phyloP scores from a whole-genome alignment of 1,140 invertebrate species.

The Drosophila insularis region DNA sequence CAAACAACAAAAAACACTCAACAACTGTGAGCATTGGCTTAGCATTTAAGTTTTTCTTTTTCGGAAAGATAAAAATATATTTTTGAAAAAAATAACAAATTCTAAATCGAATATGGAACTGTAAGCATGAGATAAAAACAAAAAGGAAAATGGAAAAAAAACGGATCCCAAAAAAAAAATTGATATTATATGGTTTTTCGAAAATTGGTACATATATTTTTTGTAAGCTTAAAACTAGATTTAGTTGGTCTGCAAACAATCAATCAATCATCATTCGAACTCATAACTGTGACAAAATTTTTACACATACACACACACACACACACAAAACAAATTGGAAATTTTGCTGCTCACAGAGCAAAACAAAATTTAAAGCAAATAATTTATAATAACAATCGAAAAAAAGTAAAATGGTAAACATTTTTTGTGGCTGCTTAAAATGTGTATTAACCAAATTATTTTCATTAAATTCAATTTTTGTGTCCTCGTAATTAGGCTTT shows the following conservation, averaged over 20 bases:
- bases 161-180: neutral
- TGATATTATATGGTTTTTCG: neutral
- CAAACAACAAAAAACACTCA: constrained; percentile 33
- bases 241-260: constrained; percentile 64
- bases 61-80: constrained; percentile 50
- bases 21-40: constrained; percentile 77
- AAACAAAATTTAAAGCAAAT: constrained; percentile 31
- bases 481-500: constrained; percentile 10
- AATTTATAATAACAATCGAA: constrained; percentile 22
- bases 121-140: constrained; percentile 71
- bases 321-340: constrained; percentile 24
- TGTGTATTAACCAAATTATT: constrained; percentile 48
- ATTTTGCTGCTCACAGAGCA: constrained; percentile 54
- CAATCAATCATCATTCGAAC: constrained; percentile 63
- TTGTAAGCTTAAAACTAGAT: constrained; percentile 64
- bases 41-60: constrained; percentile 58
- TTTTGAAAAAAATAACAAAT: constrained; percentile 35
- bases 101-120: constrained; percentile 59
- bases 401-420: constrained; percentile 10
- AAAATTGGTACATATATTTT: constrained; percentile 39
- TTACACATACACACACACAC: constrained; percentile 35
- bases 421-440: constrained; percentile 75
- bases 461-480: constrained; percentile 56
- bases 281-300: constrained; percentile 74
- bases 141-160: constrained; percentile 38